Evolutionary conservation across 2,113 vertebrate genomes (phyloP).

Genomic region (Pipra filicauda): DNA sequence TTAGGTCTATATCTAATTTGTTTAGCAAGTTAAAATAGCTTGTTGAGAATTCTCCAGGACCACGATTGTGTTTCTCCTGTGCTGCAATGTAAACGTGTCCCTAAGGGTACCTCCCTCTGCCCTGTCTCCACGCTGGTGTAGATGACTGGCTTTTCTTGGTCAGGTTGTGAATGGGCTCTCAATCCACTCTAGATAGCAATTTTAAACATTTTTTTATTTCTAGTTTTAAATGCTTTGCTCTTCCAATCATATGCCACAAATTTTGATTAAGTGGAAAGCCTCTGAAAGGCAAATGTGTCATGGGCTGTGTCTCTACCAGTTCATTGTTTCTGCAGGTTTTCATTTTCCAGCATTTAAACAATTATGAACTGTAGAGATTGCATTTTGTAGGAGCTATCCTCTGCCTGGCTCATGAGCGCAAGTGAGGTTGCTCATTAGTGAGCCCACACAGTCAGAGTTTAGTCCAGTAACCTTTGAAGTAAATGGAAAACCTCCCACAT

Average conservation of each 20-base stretch:
- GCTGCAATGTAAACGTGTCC: not conserved
- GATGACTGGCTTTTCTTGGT: not conserved
- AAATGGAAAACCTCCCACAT: not conserved
- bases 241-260: not conserved
- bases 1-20: not conserved
- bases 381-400: not conserved
- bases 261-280: not conserved
- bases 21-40: not conserved
- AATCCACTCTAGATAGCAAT: not conserved
- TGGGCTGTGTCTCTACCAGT: not conserved
- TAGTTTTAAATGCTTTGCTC: not conserved
- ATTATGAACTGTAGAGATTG: not conserved
- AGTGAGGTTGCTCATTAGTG: constrained; percentile 26
- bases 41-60: not conserved
- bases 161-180: not conserved
- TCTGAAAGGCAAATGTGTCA: not conserved
- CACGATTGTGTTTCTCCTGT: not conserved
- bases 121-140: not conserved
- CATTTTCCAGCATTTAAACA: not conserved
- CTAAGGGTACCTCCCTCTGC: not conserved
- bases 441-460: not conserved
- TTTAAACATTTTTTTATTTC: not conserved
- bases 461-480: constrained; percentile 1
- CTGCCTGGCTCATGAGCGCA: not conserved
- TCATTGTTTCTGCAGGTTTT: not conserved